A percentile compares a stretch with the other conserved stretches of the same genome.
These are phyloP conservation scores for Eupithecia pulchellata DNA, from an alignment of 2,888 invertebrate species.

Conservation along the genomic window DNA sequence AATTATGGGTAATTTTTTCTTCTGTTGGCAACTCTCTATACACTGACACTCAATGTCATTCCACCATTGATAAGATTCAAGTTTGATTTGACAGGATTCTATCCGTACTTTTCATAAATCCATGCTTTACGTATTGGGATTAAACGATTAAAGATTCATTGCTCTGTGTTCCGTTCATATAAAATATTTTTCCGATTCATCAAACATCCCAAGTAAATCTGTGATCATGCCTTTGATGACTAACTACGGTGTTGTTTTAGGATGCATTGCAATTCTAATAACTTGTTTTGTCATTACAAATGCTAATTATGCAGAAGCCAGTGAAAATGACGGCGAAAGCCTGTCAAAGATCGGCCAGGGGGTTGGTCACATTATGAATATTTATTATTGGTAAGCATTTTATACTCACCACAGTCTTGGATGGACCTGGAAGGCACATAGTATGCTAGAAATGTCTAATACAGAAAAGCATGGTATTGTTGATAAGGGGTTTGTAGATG, in stretches of 20 bases:
- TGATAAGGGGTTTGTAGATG: too few relatives aligned
- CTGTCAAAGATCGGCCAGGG: constrained; percentile 81
- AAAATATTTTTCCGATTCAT: not conserved
- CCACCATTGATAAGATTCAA: too few relatives aligned
- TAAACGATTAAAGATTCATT: too few relatives aligned
- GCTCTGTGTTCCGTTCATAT: not conserved
- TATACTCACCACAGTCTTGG: not conserved
- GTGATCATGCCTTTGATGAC: constrained; percentile 67
- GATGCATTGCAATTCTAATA: constrained; percentile 63
- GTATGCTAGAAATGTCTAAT: not conserved
- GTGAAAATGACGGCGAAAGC: constrained; percentile 88
- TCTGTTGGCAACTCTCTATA: too few relatives aligned
- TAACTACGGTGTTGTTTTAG: constrained; percentile 62
- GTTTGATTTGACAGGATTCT: too few relatives aligned
- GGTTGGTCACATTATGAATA: constrained; percentile 88
- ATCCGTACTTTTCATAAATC: too few relatives aligned
- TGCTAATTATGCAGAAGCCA: constrained; percentile 67
- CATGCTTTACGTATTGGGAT: too few relatives aligned
- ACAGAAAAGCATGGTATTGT: not conserved
- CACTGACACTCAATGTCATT: too few relatives aligned
- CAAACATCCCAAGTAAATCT: too few relatives aligned
- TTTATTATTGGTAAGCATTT: constrained; percentile 92
- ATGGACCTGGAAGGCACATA: not conserved
- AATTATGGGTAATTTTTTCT: too few relatives aligned
- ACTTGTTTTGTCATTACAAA: constrained; percentile 67